phyloP scores from a whole-genome alignment of 2,888 invertebrate species.

The Pristionchus fissidentatus region DNA sequence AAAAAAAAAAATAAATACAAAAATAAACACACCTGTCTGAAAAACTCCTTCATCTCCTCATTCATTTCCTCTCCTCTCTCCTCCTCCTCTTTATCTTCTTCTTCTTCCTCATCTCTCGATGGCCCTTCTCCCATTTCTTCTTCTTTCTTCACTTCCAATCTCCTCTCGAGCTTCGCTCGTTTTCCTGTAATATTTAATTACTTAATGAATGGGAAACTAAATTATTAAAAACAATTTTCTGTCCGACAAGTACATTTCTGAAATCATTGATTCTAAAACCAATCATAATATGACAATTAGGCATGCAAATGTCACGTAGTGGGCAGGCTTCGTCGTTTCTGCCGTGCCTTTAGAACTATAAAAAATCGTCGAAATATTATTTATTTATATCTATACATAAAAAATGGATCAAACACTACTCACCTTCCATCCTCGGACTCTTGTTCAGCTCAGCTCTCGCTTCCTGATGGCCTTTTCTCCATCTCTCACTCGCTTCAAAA shows the following conservation, averaged over 20 bases:
- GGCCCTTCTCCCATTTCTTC: background rate
- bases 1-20: background rate
- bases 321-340: too few relatives aligned
- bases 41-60: slow-evolving; percentile 46
- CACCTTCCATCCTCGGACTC: too few relatives aligned
- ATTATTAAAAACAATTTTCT: too few relatives aligned
- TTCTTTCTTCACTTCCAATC: background rate
- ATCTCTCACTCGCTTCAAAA: background rate
- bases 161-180: background rate
- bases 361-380: too few relatives aligned
- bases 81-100: background rate
- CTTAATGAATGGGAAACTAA: too few relatives aligned
- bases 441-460: background rate
- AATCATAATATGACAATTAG: too few relatives aligned
- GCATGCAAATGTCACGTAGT: too few relatives aligned
- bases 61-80: background rate
- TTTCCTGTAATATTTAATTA: background rate
- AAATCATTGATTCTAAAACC: too few relatives aligned
- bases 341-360: too few relatives aligned
- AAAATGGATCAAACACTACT: too few relatives aligned
- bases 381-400: too few relatives aligned
- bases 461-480: background rate
- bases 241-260: too few relatives aligned
- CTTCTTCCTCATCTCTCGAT: slow-evolving; percentile 21
- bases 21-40: background rate